A percentile compares a stretch with the other conserved stretches of the same genome.
Conservation (phyloP, 2,797 vertebrate species). For the Chrosomus eos region DNA sequence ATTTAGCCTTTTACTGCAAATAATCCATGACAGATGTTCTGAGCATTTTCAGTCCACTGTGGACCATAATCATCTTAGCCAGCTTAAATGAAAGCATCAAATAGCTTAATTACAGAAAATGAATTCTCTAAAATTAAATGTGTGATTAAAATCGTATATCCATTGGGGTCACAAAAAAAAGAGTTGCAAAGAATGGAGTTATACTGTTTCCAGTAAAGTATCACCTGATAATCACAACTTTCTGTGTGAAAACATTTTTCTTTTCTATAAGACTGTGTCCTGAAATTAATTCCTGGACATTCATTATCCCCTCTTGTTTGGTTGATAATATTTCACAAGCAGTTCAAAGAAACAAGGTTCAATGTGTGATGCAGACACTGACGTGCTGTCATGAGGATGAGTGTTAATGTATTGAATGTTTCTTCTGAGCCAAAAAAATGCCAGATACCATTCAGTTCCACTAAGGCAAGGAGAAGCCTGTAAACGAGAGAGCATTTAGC, state of each 20-base stretch:
- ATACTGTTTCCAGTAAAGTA: neutral
- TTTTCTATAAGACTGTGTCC: slow-evolving; percentile 24
- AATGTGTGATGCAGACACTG: slow-evolving; percentile 38
- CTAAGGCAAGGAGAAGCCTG: slow-evolving; percentile 38
- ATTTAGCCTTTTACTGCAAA: slow-evolving; percentile 36
- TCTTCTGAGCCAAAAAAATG: slow-evolving; percentile 44
- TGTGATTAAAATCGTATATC: slow-evolving; percentile 55
- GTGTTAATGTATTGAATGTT: slow-evolving; percentile 56
- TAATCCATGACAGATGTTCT: slow-evolving; percentile 62
- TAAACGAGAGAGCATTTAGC: slow-evolving; percentile 53
- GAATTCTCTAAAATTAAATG: slow-evolving; percentile 58
- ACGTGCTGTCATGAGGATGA: slow-evolving; percentile 49
- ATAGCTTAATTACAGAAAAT: slow-evolving; percentile 59
- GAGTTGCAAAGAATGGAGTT: neutral
- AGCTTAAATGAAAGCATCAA: slow-evolving; percentile 60
- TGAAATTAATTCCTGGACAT: slow-evolving; percentile 49
- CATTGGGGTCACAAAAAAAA: neutral
- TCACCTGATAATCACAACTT: neutral
- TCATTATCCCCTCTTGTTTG: slow-evolving; percentile 33
- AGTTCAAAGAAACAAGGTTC: slow-evolving; percentile 43
- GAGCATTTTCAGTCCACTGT: slow-evolving; percentile 54
- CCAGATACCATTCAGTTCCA: slow-evolving; percentile 34
- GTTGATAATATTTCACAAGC: slow-evolving; percentile 52
- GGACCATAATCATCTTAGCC: slow-evolving; percentile 63
- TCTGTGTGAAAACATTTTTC: neutral